Evolutionary conservation across 2,797 vertebrate genomes (phyloP).

Genomic region (Halcyon chelicuti): DNA sequence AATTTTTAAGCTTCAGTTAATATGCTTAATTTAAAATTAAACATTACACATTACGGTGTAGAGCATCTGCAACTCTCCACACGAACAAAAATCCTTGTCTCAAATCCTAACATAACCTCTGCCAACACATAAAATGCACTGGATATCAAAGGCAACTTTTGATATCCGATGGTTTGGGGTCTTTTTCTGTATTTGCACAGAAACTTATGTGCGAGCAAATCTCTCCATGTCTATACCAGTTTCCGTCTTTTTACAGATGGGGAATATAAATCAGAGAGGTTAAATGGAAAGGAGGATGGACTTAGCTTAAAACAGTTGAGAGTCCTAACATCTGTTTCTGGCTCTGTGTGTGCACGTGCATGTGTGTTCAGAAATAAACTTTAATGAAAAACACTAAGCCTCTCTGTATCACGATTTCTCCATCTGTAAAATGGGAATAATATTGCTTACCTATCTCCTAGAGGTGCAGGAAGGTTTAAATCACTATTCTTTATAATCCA

Average conservation of each 20-base stretch:
- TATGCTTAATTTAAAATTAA: background rate
- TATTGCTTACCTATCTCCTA: conserved; percentile 74
- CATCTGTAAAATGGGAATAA: conserved; percentile 77
- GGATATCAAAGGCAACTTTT: background rate
- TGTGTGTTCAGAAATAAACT: conserved; percentile 1
- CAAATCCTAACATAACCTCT: background rate
- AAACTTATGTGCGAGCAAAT: conserved; percentile 1
- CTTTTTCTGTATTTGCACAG: background rate
- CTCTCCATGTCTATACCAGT: background rate
- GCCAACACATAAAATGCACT: background rate
- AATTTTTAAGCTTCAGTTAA: background rate
- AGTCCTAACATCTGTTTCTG: conserved; percentile 29
- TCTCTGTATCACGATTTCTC: conserved; percentile 75
- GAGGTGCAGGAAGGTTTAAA: conserved; percentile 75
- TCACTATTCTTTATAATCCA: conserved; percentile 78
- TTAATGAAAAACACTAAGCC: conserved; percentile 43
- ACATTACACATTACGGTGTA: background rate
- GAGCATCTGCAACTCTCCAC: background rate
- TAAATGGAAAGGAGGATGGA: conserved; percentile 71
- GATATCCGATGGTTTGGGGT: background rate
- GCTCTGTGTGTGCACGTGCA: conserved; percentile 6
- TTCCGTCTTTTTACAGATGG: conserved; percentile 75
- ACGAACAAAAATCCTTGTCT: background rate
- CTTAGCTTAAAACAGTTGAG: conserved; percentile 19
- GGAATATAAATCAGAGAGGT: conserved; percentile 75